Percentiles rank a stretch among this genome's conserved stretches.
These are phyloP conservation scores for Phyllostomus discolor DNA, from an alignment of 2,113 vertebrate species.

Conservation along the genomic window DNA sequence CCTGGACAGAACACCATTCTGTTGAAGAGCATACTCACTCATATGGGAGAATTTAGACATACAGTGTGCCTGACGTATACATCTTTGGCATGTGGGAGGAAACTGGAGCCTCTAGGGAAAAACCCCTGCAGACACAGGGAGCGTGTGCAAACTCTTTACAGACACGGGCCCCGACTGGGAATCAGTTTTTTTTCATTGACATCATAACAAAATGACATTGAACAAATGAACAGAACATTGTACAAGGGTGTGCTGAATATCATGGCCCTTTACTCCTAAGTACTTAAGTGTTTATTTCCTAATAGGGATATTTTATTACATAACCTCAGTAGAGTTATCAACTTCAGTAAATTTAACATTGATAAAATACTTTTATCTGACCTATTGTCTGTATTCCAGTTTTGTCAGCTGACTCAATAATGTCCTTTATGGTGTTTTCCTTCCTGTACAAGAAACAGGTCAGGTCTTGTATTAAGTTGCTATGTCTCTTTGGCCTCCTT, in stretches of 20 bases:
- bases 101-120: too few species aligned
- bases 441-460: not conserved
- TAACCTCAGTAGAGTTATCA: not conserved
- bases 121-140: too few species aligned
- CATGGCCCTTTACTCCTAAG: not conserved
- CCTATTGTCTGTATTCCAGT: too few species aligned
- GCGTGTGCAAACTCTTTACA: too few species aligned
- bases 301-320: not conserved
- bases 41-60: not conserved
- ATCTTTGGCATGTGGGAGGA: not conserved
- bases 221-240: not conserved
- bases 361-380: too few species aligned
- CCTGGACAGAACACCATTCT: not conserved
- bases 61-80: not conserved
- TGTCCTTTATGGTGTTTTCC: not conserved
- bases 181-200: not conserved
- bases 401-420: too few species aligned
- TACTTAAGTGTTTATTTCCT: not conserved
- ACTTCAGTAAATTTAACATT: not conserved
- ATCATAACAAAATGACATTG: not conserved
- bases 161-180: not conserved
- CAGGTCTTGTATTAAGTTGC: not conserved
- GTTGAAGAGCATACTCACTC: not conserved
- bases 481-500: not conserved
- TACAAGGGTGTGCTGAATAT: not conserved